Conservation (phyloP, 2,888 invertebrate genomes). For the Hirtodrosophila histrioides region DNA sequence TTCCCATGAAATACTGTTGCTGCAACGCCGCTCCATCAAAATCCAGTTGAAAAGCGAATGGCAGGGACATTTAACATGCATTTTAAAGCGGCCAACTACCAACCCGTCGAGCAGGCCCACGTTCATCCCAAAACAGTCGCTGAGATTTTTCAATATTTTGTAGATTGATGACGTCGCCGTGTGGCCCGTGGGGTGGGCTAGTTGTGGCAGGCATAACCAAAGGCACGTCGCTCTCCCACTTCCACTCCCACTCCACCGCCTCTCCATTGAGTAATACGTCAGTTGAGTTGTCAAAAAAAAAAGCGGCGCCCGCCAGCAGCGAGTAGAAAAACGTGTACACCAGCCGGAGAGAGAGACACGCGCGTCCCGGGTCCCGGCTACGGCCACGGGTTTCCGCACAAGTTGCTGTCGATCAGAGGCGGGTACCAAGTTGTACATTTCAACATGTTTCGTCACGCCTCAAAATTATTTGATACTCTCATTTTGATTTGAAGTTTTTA, state of each 20-base stretch:
- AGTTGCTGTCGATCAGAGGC: slow-evolving; percentile 74
- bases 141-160: slow-evolving; percentile 60
- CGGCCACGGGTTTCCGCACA: slow-evolving; percentile 64
- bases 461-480: slow-evolving; percentile 57
- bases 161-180: slow-evolving; percentile 67
- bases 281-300: slow-evolving; percentile 66
- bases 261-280: slow-evolving; percentile 63
- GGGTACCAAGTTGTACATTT: slow-evolving; percentile 59
- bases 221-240: slow-evolving; percentile 41
- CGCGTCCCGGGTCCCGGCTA: slow-evolving; percentile 24
- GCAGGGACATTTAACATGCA: slow-evolving; percentile 59
- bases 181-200: slow-evolving; percentile 31
- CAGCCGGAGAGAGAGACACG: slow-evolving; percentile 19
- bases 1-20: slow-evolving; percentile 65
- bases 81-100: slow-evolving; percentile 60
- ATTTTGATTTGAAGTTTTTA: slow-evolving; percentile 47
- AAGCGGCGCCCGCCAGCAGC: slow-evolving; percentile 25
- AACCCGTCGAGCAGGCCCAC: slow-evolving; percentile 16
- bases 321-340: slow-evolving; percentile 60
- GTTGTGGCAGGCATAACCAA: slow-evolving; percentile 70
- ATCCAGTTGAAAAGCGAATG: slow-evolving; percentile 70
- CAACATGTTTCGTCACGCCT: slow-evolving; percentile 73
- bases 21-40: slow-evolving; percentile 58
- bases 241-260: slow-evolving; percentile 12
- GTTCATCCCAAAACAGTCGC: slow-evolving; percentile 20